Conservation (phyloP, 2,888 invertebrate species). For the Nasonovia ribisnigri region DNA sequence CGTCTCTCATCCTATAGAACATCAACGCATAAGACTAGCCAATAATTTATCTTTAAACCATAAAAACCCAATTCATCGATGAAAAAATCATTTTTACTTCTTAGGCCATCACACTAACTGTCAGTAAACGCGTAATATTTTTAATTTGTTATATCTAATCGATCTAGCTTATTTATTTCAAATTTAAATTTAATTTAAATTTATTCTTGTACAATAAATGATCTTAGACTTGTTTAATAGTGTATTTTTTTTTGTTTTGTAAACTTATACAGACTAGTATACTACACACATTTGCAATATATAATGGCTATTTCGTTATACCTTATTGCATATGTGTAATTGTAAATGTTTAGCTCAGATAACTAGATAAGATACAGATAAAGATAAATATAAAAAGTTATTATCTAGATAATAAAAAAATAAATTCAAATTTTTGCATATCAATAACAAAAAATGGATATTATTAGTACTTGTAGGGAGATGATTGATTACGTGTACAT, state of each 20-base stretch:
- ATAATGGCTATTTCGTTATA: background rate
- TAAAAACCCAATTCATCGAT: background rate
- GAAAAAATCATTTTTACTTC: background rate
- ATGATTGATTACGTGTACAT: no score
- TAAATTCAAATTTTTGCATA: no score
- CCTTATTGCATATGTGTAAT: background rate
- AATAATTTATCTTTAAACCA: background rate
- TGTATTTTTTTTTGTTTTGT: background rate
- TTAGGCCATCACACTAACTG: background rate
- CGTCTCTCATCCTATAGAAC: background rate
- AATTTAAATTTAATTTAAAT: background rate
- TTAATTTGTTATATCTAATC: background rate
- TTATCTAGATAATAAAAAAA: no score
- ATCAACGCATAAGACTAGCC: background rate
- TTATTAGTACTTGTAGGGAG: no score
- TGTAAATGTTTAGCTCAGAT: no score
- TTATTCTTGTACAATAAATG: background rate
- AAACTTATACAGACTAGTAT: background rate
- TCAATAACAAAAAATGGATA: no score
- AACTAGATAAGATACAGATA: no score
- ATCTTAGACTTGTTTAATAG: background rate
- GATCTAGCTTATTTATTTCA: background rate
- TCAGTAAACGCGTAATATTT: background rate
- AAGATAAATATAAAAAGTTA: no score
- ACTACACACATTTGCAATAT: background rate